Evolutionary conservation across 2,797 vertebrate species (phyloP), one percentile per base, ranked within the genome.

Genomic region (Acipenser transmontanus): DNA sequence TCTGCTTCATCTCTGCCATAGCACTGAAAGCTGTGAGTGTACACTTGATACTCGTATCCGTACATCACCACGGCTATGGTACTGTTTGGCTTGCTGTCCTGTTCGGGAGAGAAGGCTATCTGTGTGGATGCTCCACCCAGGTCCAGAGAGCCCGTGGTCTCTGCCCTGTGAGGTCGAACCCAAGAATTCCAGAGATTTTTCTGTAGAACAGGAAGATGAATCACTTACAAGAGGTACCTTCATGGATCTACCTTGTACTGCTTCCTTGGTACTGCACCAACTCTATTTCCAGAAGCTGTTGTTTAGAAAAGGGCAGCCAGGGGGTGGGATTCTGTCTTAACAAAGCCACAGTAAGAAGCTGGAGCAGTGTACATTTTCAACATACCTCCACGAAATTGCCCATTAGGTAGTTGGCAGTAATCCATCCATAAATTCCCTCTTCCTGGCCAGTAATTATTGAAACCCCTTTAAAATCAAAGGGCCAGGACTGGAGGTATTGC

Each of bases 391-490:
- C 70, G 78, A 98, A 95, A 82, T 96, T 98, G 63, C 90, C 95
- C 91, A 87, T 89, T 82, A 99, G 88, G 87, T 99, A 99, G 89
- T 99, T 99, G 88, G 93, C 94, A 1, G 96, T 97, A 83, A 99
- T 91, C 97, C 97, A 99, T 70, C 96, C 96, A 67, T 95, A 98
- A 13, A 97, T 82, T 59, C 95, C 97, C 85, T 98, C 96, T 73
- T 98, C 93, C 81, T 93, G 87, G 67, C 95, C 96, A 56, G 90
- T 90, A 79, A 99, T 92, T 84, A 98, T 95, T 67, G 94, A 89
- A 47, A 92, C 94, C 67, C 92, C 92, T 81, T 92, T 88, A 87
- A 98, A 98, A 63, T 80, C 76, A 80, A 98, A 97, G 70, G 94
- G 92, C 73, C 93, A 85, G 69, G 86, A 80, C 68, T 76, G 76